phyloP scores from a whole-genome alignment of 2,888 invertebrate species.

The Dicycla oo region DNA sequence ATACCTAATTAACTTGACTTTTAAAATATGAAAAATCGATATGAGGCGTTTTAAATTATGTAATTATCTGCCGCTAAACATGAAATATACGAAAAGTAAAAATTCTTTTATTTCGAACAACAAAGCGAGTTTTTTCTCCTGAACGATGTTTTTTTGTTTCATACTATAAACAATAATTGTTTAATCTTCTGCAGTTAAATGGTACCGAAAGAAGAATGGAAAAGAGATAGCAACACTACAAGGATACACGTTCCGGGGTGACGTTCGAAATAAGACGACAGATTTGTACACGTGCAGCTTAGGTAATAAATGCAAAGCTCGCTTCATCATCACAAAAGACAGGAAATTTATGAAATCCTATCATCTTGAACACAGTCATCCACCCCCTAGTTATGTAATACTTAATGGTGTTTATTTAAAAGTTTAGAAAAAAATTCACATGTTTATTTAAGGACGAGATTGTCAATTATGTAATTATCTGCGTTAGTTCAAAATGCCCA shows the following conservation, averaged over 20 bases:
- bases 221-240: slow-evolving; percentile 67
- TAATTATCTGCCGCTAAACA: background rate
- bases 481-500: no score
- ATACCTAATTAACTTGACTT: background rate
- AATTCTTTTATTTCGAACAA: background rate
- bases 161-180: background rate
- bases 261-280: slow-evolving; percentile 14
- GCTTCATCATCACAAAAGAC: slow-evolving; percentile 31
- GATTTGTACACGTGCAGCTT: slow-evolving; percentile 16
- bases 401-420: slow-evolving; percentile 25
- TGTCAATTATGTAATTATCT: background rate
- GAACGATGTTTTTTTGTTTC: background rate
- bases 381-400: slow-evolving; percentile 16
- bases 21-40: no score
- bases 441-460: background rate
- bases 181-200: slow-evolving; percentile 31
- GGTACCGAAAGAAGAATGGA: slow-evolving; percentile 61
- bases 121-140: background rate
- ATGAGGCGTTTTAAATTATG: background rate
- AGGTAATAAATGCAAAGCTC: slow-evolving; percentile 37
- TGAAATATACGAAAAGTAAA: background rate
- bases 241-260: slow-evolving; percentile 70
- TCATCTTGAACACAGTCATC: slow-evolving; percentile 28
- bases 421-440: background rate
- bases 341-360: slow-evolving; percentile 14